Base-by-base conservation (phyloP, 2,113 vertebrate genomes). In the Oceanodroma tethys region DNA sequence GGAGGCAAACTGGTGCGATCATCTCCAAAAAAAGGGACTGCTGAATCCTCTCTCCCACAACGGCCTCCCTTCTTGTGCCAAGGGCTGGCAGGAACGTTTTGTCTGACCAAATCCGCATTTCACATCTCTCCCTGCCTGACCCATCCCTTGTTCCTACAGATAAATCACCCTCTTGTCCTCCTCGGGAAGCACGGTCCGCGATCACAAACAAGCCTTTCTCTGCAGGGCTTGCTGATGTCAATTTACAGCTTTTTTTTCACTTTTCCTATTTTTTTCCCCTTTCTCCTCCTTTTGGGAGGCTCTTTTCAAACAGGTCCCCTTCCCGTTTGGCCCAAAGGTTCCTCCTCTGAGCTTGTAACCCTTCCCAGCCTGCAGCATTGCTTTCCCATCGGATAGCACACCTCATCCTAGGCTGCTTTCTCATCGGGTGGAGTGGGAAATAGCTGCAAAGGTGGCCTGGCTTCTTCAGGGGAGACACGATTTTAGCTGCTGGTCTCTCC, bases 161-260 rank as follows among this genome's bases (percentile, higher is more conserved):
- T 95, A 91, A 95, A 93, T 92, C 92, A 96, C 74, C 50, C 92
- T 66, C 93, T 81, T 92, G 90, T 97, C 95, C 90, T 90, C 82
- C 95, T 86, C 0, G 11, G 92, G 97, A 96, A 95, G 62, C 74
- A 90, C 2, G 7, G 52, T 72, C 78, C 0, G 0, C 1, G n/a
- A 83, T 96, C 93, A 96, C 92, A 92, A 83, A 55, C 0, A 3
- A 88, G 71, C 68, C 86, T 86, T 92, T 93, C 94, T 96, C 75
- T 5, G 0, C 60, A 74, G 86, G 48, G 32, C 74, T 62, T 0
- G 0, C 55, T 74, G 72, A 48, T 93, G 80, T 65, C 83, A 90
- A 60, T 22, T 55, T 62, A 42, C 59, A 62, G 63, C 74, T 78
- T 85, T 47, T 36, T 79, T 56, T n/a, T 40, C 55, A 18, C 50